Evolutionary conservation across 2,113 vertebrate species (phyloP).

Genomic region (Platysternon megacephalum): DNA sequence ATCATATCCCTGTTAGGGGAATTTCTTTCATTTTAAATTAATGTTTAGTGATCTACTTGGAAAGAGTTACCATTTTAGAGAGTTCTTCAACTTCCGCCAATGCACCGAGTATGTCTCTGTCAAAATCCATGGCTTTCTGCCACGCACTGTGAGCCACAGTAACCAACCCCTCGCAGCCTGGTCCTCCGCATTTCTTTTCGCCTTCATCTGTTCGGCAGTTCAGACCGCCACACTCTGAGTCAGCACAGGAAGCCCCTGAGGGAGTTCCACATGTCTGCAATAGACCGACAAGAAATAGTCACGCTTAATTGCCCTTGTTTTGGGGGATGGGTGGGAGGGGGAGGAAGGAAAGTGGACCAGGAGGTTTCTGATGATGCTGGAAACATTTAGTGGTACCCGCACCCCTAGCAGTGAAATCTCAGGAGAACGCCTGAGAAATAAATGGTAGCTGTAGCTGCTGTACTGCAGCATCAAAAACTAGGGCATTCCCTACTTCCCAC

Average conservation of each 20-base stretch:
- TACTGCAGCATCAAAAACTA: background rate
- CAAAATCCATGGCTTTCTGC: conserved; percentile 88
- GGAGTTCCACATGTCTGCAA: conserved; percentile 89
- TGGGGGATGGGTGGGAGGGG: background rate
- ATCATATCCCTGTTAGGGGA: background rate
- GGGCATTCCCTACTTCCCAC: background rate
- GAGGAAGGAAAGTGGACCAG: background rate
- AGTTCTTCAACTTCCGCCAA: conserved; percentile 95
- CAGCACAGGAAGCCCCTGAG: conserved; percentile 77
- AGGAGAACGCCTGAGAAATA: background rate
- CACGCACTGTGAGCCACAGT: conserved; percentile 82
- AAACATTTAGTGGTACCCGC: accelerated
- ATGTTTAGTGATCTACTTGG: background rate
- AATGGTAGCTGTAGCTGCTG: background rate
- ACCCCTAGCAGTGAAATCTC: no score
- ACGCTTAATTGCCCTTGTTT: background rate
- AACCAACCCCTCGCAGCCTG: conserved; percentile 87
- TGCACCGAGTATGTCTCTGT: conserved; percentile 88
- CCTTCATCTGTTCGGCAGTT: conserved; percentile 85
- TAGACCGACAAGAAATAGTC: background rate
- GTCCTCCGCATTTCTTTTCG: conserved; percentile 85
- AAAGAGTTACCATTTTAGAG: conserved; percentile 88
- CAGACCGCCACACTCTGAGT: conserved; percentile 87
- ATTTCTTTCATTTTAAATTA: background rate
- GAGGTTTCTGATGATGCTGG: background rate